These are phyloP conservation scores for Drosophila parthenogenetica DNA, from an alignment of 2,888 invertebrate species.

Conservation along the genomic window DNA sequence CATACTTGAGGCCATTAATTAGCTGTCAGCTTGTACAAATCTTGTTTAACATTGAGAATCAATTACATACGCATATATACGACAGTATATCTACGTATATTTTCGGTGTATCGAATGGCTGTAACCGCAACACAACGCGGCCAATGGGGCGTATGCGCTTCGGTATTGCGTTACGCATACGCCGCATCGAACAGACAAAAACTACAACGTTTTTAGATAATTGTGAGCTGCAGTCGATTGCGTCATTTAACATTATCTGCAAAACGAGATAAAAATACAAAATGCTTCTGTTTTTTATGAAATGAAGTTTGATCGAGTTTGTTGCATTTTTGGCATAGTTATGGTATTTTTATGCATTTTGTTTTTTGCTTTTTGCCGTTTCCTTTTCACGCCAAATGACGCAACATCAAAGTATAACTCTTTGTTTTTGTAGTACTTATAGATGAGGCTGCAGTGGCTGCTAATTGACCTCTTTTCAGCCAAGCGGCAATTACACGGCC, in stretches of 20 bases:
- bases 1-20: conserved; percentile 38
- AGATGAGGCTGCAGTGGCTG: conserved; percentile 55
- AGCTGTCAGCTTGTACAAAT: conserved; percentile 16
- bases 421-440: conserved; percentile 39
- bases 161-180: conserved; percentile 47
- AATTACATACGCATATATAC: conserved; percentile 8
- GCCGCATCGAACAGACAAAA: conserved; percentile 23
- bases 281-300: conserved; percentile 34
- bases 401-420: conserved; percentile 45
- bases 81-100: neutral
- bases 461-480: conserved; percentile 81
- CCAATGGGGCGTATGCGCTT: conserved; percentile 52
- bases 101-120: conserved; percentile 21
- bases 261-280: conserved; percentile 35
- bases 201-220: conserved; percentile 15
- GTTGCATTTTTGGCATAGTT: conserved; percentile 41
- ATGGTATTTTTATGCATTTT: conserved; percentile 20
- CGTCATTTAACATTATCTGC: conserved; percentile 30
- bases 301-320: neutral
- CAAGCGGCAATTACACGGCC: conserved; percentile 78
- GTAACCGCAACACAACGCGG: conserved; percentile 11
- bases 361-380: conserved; percentile 17
- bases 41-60: conserved; percentile 40
- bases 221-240: conserved; percentile 32
- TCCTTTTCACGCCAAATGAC: conserved; percentile 30